These are phyloP conservation scores for Drosophila imparisetae DNA, from an alignment of 2,888 invertebrate species.

Conservation along the genomic window DNA sequence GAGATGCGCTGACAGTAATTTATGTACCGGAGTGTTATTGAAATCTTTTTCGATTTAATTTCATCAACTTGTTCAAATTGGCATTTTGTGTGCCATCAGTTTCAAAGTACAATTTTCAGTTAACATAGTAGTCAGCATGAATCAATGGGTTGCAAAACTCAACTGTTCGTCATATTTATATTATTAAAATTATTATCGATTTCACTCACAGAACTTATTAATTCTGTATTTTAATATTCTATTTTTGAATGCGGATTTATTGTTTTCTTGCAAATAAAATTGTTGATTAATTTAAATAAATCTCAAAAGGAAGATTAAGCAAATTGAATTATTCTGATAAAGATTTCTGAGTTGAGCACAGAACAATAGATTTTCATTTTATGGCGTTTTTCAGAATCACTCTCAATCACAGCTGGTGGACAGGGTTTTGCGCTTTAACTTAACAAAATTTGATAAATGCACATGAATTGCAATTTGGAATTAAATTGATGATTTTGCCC, in stretches of 20 bases:
- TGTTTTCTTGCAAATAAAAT: not conserved
- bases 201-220: not conserved
- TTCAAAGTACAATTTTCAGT: not conserved
- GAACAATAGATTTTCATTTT: slow-evolving; percentile 7
- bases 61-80: slow-evolving; percentile 9
- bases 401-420: slow-evolving; percentile 11
- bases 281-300: not conserved
- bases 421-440: slow-evolving; percentile 41
- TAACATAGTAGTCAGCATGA: not conserved
- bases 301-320: not conserved
- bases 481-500: slow-evolving; percentile 69
- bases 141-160: not conserved
- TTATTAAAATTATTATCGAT: not conserved
- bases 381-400: slow-evolving; percentile 2
- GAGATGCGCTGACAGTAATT: slow-evolving; percentile 43
- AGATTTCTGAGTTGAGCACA: not conserved
- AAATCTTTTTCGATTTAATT: slow-evolving; percentile 43
- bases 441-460: slow-evolving; percentile 59
- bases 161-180: not conserved
- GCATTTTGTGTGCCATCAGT: not conserved
- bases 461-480: slow-evolving; percentile 77
- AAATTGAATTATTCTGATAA: not conserved
- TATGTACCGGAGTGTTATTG: slow-evolving; percentile 36
- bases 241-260: not conserved
- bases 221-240: not conserved